Evolutionary conservation across 2,113 vertebrate species (phyloP), one percentile per base, ranked within the genome.

Genomic region (Burhinus bistriatus): DNA sequence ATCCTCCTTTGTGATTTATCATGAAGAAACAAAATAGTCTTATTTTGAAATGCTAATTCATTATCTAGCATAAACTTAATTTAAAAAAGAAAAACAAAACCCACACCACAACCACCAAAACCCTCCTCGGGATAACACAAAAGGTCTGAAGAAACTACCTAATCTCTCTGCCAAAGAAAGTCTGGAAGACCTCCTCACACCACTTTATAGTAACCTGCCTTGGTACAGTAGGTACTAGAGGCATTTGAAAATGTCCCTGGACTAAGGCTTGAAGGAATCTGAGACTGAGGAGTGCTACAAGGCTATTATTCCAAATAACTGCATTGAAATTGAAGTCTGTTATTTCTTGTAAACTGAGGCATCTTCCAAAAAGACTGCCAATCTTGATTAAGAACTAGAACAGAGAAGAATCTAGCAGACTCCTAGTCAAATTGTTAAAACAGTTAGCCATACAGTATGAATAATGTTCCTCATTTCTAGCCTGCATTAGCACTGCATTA

Each of bases 31-130:
- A 36, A 96, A 97, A 96, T 32, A 95, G 61, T 83, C 38, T 97
- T 91, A 83, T 78, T 97, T 91, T 92, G 68, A 96, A 98, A 95
- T 58, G 49, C 21, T 92, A 96, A 96, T 97, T 97, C 57, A 95
- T 97, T 93, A 94, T 72, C 94, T 92, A 95, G 68, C 42, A 52
- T 76, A 66, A 68, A 45, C 70, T 77, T 93, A 88, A 75, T 69
- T 49, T 93, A 92, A 86, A 96, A 96, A 76, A 40, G 82, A 75
- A 42, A 34, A 4, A 25, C 3, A 34, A 69, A 44, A 11, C 1
- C 2, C 19, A 36, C 2, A 11, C 26, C 45, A 32, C 36, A 82
- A 32, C 18, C n/a, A 89, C 15, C 21, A 52, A 80, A 65, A 26
- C 5, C 12, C 5, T 59, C 2, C 32, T 42, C 30, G 64, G 25